phyloP scores from a whole-genome alignment of 1,140 invertebrate species.

The Matsumurasca onukii region DNA sequence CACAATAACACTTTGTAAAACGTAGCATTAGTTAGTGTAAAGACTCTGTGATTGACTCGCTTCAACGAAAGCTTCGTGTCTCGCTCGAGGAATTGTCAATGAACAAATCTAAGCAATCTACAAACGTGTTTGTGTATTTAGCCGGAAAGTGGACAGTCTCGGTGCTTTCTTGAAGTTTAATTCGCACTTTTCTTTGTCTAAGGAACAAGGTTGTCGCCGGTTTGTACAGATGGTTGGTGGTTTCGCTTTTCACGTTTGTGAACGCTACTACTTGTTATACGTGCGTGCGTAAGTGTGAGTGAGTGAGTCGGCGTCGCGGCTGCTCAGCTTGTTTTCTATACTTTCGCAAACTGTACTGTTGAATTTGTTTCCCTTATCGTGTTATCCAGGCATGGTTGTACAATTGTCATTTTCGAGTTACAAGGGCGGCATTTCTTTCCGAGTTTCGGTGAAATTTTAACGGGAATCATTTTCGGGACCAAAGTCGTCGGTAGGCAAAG shows the following conservation, averaged over 20 bases:
- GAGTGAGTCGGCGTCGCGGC: background rate
- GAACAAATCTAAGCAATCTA: no score
- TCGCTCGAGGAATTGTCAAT: background rate
- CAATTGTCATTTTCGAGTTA: background rate
- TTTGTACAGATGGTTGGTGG: background rate
- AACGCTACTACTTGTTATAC: background rate
- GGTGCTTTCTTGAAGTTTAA: constrained; percentile 23
- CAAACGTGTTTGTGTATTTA: no score
- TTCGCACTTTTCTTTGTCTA: background rate
- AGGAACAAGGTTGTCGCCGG: constrained; percentile 1
- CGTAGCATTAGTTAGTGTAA: no score
- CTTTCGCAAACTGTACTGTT: constrained; percentile 17
- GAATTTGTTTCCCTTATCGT: constrained; percentile 15
- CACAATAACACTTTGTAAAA: no score
- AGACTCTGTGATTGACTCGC: no score
- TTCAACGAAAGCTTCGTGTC: background rate
- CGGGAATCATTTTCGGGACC: no score
- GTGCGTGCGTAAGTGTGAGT: background rate
- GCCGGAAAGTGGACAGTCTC: no score
- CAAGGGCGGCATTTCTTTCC: no score
- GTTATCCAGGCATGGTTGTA: constrained; percentile 24
- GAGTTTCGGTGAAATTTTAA: no score
- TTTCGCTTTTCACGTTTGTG: background rate
- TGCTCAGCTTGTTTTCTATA: constrained; percentile 21
- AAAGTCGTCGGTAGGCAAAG: no score